Evolutionary conservation across 2,888 invertebrate species (phyloP).

Genomic region (Seira musarum): DNA sequence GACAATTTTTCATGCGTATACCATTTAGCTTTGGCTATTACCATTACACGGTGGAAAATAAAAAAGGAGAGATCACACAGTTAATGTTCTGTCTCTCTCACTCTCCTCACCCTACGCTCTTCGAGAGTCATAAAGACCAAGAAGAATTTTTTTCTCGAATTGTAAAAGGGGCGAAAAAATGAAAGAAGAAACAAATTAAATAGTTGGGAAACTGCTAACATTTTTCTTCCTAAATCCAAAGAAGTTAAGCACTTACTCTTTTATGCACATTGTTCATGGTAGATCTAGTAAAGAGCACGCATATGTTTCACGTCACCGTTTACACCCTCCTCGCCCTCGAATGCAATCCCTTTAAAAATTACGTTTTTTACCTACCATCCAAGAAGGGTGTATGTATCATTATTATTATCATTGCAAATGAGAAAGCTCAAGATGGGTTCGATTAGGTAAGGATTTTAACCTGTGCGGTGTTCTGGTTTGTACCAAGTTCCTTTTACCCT

Average conservation of each 20-base stretch:
- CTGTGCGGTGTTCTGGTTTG: constrained; percentile 24
- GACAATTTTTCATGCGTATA: constrained; percentile 50
- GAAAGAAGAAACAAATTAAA: constrained; percentile 42
- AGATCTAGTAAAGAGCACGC: no score
- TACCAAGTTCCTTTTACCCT: no score
- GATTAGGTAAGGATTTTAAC: constrained; percentile 42
- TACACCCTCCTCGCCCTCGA: constrained; percentile 15
- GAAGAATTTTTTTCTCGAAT: no score
- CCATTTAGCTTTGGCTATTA: constrained; percentile 38
- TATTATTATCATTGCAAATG: no score
- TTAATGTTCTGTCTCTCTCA: constrained; percentile 7
- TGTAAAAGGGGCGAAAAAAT: no score
- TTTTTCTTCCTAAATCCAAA: constrained; percentile 20
- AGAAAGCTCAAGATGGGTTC: constrained; percentile 24
- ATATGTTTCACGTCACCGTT: constrained; percentile 28
- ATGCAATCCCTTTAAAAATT: constrained; percentile 1
- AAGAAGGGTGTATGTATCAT: no score
- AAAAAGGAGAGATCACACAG: constrained; percentile 28
- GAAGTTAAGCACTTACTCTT: constrained; percentile 11
- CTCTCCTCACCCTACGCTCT: constrained; percentile 1
- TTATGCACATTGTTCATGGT: constrained; percentile 26
- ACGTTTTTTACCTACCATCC: no score
- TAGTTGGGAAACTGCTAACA: constrained; percentile 42
- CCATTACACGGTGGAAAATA: constrained; percentile 20
- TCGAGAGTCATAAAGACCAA: no score